phyloP scores from a whole-genome alignment of 2,888 invertebrate species.

The Amphimallon solstitiale region DNA sequence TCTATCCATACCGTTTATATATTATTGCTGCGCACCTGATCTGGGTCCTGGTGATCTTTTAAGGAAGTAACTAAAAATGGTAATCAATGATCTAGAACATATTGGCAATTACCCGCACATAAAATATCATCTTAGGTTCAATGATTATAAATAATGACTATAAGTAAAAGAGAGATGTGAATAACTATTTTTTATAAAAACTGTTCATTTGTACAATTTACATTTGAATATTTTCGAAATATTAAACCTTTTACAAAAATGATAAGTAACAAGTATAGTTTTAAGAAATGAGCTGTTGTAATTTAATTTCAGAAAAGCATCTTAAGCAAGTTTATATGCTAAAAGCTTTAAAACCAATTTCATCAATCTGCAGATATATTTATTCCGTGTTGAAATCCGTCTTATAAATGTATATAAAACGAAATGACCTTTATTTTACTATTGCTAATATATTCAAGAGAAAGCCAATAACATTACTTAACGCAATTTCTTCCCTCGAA shows the following conservation, averaged over 20 bases:
- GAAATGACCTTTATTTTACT: conserved; percentile 14
- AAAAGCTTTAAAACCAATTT: conserved; percentile 35
- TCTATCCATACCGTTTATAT: no score
- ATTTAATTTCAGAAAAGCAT: conserved; percentile 29
- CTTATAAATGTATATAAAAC: conserved; percentile 20
- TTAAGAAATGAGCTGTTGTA: conserved; percentile 1
- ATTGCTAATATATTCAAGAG: conserved; percentile 7
- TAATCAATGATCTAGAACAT: no score
- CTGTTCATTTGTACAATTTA: no score
- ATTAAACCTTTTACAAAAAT: background rate
- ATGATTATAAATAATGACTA: no score
- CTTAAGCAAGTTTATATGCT: conserved; percentile 23
- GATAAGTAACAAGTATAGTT: background rate
- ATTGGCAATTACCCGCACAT: no score
- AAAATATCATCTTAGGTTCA: no score
- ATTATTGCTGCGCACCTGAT: no score
- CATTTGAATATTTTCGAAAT: background rate
- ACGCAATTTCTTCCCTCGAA: conserved; percentile 19
- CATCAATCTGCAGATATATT: conserved; percentile 30
- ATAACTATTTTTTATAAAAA: no score
- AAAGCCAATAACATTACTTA: conserved; percentile 1
- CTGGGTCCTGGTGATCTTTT: no score
- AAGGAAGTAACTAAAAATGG: no score
- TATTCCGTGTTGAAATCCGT: conserved; percentile 19
- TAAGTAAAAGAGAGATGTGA: no score